Evolutionary conservation across 2,888 invertebrate genomes (phyloP), one percentile per base, ranked within the genome.

Genomic region (Muscina levida): DNA sequence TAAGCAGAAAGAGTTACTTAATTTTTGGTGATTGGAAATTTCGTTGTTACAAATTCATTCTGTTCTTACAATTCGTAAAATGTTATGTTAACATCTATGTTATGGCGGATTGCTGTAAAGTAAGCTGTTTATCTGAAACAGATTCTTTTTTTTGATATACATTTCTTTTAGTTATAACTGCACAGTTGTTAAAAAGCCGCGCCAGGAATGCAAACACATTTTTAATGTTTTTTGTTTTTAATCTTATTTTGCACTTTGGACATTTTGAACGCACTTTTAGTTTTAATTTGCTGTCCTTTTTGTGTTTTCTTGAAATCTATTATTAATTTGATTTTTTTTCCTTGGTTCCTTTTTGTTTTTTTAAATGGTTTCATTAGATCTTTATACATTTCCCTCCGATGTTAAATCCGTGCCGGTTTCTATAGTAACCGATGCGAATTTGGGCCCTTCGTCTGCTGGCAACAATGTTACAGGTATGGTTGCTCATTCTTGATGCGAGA

Each of bases 381-480:
- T 62, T 8, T 62, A 62, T 62, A 62, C 62, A 42, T 62, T 62
- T 62, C 62, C 62, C 19, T 42, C 62, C 62, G 62, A 62, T 39
- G 62, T 62, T 37, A 62, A 62, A 62, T 62, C 62, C 8, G 62
- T 62, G 11, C 62, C 62, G 62, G 62, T 62, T 62, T 62, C 62
- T 13, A 62, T 62, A 62, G 62, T 62, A 42, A 42, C 62, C 10
- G 62, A 62, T 19, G 24, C 57, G 37, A 17, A 62, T 62, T 22
- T 62, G 10, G 62, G 62, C 13, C 62, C 39, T 22, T 42, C 62
- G 37, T 42, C 62, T 8, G 24, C 11, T 13, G 53, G 53, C 22
- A 53, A 15, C 17, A 4, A 13, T 53, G 53, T 22, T 24, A 53
- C 53, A 62, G 62, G 62, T 62, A 62, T 42, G 62, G 42, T 19